These are phyloP conservation scores for Cyclopterus lumpus DNA, from an alignment of 2,797 vertebrate genomes.

Conservation along the genomic window DNA sequence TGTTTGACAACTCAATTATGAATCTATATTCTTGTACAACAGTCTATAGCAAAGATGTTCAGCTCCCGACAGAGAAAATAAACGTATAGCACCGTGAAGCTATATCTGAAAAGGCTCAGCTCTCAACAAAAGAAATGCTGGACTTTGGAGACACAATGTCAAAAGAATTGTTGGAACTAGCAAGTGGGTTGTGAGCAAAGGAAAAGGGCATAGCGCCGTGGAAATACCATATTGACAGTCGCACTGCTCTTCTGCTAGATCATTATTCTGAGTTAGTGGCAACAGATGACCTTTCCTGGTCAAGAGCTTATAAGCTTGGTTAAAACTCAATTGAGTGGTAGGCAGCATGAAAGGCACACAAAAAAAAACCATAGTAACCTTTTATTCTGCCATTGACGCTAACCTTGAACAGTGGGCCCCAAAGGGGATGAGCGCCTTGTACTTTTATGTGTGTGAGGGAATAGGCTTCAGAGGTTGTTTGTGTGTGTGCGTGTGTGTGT, in stretches of 20 bases:
- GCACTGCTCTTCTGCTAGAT: conserved; percentile 62
- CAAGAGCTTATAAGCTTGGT: conserved; percentile 75
- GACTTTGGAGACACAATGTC: conserved; percentile 36
- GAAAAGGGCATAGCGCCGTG: conserved; percentile 46
- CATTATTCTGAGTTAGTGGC: conserved; percentile 74
- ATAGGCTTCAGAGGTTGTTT: conserved; percentile 20
- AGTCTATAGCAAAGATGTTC: conserved; percentile 1
- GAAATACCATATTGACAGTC: conserved; percentile 62
- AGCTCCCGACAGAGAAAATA: not conserved
- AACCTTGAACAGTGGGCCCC: conserved; percentile 78
- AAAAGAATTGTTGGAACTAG: conserved; percentile 14
- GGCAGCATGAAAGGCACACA: conserved; percentile 51
- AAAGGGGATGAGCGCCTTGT: conserved; percentile 56
- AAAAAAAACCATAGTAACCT: conserved; percentile 72
- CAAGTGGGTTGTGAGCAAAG: conserved; percentile 11
- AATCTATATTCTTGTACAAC: conserved; percentile 9
- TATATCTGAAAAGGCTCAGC: not conserved
- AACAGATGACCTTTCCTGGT: conserved; percentile 78
- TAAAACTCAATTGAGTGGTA: conserved; percentile 79
- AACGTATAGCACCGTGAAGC: not conserved
- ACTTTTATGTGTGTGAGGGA: conserved; percentile 53
- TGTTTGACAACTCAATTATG: conserved; percentile 41
- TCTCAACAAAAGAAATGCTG: conserved; percentile 13
- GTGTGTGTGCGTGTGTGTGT: conserved; percentile 17
- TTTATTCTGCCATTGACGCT: conserved; percentile 73